Conservation (phyloP, 2,113 vertebrate species). For the Peucedramus taeniatus region DNA sequence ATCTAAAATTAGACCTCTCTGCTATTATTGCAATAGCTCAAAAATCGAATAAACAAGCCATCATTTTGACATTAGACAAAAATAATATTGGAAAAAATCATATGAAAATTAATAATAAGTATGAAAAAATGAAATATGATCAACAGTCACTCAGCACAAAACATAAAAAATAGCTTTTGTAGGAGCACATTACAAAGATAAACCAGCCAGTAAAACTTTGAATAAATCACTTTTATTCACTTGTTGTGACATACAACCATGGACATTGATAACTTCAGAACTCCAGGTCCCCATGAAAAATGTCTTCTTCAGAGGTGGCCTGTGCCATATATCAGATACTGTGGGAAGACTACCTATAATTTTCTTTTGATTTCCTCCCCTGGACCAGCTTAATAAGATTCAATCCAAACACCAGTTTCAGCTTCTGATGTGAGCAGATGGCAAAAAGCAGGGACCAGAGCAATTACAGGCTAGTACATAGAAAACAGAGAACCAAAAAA, state of each 20-base stretch:
- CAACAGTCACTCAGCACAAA: slow-evolving; percentile 34
- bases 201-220: slow-evolving; percentile 26
- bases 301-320: slow-evolving; percentile 3
- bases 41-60: slow-evolving; percentile 61
- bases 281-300: slow-evolving; percentile 22
- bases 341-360: not conserved
- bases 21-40: slow-evolving; percentile 43
- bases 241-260: not conserved
- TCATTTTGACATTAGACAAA: slow-evolving; percentile 49
- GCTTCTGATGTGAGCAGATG: slow-evolving; percentile 27
- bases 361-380: not conserved
- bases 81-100: slow-evolving; percentile 39
- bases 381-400: slow-evolving; percentile 5
- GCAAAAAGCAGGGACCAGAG: slow-evolving; percentile 1
- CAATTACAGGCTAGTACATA: not conserved
- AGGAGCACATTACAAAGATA: slow-evolving; percentile 40
- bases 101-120: slow-evolving; percentile 64
- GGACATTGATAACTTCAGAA: slow-evolving; percentile 26
- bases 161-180: slow-evolving; percentile 58
- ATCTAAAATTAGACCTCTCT: slow-evolving; percentile 52
- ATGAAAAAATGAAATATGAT: slow-evolving; percentile 57
- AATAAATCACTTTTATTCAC: slow-evolving; percentile 61
- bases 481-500: not conserved
- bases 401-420: slow-evolving; percentile 25
- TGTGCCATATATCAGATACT: slow-evolving; percentile 30